These are phyloP conservation scores for Mus minutoides DNA, from an alignment of 2,797 vertebrate species.

Conservation along the genomic window DNA sequence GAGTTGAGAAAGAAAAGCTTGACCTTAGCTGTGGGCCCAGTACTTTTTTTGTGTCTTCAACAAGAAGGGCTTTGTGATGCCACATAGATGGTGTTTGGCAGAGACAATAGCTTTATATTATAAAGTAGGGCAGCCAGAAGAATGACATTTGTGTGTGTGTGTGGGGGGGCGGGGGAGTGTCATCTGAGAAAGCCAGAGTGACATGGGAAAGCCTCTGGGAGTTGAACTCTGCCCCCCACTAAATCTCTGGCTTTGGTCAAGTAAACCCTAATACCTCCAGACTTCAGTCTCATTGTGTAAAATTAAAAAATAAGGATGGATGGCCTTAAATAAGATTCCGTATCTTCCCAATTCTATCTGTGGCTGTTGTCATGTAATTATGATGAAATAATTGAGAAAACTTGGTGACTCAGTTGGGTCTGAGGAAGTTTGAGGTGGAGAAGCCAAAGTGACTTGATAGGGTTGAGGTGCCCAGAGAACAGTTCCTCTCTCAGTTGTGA, in stretches of 20 bases:
- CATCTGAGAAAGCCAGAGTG: not conserved
- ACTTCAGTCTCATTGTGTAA: not conserved
- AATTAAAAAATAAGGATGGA: not conserved
- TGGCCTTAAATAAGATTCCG: not conserved
- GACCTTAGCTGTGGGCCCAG: not conserved
- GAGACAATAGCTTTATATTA: not conserved
- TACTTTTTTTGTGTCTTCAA: not conserved
- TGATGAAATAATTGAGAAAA: constrained; percentile 72
- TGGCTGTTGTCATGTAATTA: constrained; percentile 52
- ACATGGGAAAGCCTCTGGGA: not conserved
- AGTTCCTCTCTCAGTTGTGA: constrained; percentile 1
- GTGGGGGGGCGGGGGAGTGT: not conserved
- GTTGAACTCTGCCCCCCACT: not conserved
- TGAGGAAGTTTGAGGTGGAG: not conserved
- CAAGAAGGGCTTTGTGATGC: not conserved
- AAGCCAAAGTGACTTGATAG: not conserved
- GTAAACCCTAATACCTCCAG: not conserved
- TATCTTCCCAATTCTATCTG: constrained; percentile 22
- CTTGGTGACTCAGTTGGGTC: not conserved
- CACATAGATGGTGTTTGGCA: not conserved
- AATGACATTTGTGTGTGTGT: no score
- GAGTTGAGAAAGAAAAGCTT: not conserved
- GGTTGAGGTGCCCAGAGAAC: constrained; percentile 30
- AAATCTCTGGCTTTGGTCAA: not conserved
- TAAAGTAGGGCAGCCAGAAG: not conserved